Evolutionary conservation across 2,888 invertebrate genomes (phyloP).

Genomic region (Apamea anceps): DNA sequence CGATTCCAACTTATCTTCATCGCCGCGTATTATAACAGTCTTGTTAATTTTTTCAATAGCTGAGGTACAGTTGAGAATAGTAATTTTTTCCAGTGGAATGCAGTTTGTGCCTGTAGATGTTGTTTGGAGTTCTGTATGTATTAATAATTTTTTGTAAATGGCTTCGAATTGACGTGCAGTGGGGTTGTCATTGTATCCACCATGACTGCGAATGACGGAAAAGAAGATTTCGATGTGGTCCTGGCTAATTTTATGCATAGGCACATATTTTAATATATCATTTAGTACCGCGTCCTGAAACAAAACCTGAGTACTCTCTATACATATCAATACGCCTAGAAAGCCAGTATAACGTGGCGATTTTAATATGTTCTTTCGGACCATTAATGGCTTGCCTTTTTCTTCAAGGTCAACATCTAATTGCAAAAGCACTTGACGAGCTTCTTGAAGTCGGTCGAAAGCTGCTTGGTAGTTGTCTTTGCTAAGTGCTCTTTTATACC

Average conservation of each 20-base stretch:
- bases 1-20: neutral
- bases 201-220: constrained; percentile 1
- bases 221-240: constrained; percentile 2
- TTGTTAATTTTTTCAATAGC: neutral
- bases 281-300: constrained; percentile 1
- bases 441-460: constrained; percentile 3
- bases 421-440: neutral
- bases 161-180: constrained; percentile 7
- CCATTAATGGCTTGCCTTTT: neutral
- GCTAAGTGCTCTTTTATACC: neutral
- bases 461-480: constrained; percentile 8
- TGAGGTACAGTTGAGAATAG: neutral
- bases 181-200: neutral
- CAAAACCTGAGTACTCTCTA: neutral
- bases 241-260: constrained; percentile 1
- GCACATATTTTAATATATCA: neutral
- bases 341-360: constrained; percentile 7
- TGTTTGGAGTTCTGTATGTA: neutral
- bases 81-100: neutral
- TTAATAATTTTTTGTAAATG: neutral
- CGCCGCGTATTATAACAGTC: neutral
- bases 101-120: neutral
- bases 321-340: neutral
- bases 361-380: neutral
- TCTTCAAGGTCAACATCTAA: neutral